Evolutionary conservation across 2,888 invertebrate species (phyloP).

Genomic region (Stenotaenia linearis): DNA sequence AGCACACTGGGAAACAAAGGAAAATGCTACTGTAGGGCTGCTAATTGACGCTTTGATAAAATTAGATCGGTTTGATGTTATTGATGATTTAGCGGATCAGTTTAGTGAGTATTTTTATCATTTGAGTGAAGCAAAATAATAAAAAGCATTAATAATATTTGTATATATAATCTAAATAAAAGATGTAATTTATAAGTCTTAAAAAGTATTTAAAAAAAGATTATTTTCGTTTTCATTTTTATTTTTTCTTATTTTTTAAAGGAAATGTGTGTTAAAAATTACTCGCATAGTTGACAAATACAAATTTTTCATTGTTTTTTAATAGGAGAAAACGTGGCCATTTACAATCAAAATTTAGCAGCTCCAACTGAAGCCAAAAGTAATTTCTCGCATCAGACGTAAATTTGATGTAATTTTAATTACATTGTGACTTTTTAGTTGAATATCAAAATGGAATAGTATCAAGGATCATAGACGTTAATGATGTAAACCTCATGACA

Average conservation of each 20-base stretch:
- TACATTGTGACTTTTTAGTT: background rate
- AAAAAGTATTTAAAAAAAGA: no score
- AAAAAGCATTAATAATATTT: no score
- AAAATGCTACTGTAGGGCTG: background rate
- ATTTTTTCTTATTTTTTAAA: background rate
- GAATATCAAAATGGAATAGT: background rate
- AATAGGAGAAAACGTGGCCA: background rate
- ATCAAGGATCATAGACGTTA: background rate
- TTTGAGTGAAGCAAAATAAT: no score
- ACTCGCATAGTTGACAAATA: no score
- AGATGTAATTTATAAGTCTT: no score
- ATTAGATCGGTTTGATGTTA: background rate
- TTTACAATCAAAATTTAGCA: background rate
- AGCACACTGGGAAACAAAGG: background rate
- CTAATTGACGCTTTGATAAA: background rate
- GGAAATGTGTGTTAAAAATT: no score
- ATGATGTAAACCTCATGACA: background rate
- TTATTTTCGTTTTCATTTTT: background rate
- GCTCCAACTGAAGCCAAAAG: background rate
- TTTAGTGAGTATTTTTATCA: background rate
- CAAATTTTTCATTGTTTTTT: no score
- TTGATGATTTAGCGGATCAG: background rate
- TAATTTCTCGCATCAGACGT: background rate
- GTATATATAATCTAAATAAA: no score
- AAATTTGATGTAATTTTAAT: background rate